Evolutionary conservation across 2,113 vertebrate genomes (phyloP), one percentile per base, ranked within the genome.

Genomic region (Oophaga pumilio): DNA sequence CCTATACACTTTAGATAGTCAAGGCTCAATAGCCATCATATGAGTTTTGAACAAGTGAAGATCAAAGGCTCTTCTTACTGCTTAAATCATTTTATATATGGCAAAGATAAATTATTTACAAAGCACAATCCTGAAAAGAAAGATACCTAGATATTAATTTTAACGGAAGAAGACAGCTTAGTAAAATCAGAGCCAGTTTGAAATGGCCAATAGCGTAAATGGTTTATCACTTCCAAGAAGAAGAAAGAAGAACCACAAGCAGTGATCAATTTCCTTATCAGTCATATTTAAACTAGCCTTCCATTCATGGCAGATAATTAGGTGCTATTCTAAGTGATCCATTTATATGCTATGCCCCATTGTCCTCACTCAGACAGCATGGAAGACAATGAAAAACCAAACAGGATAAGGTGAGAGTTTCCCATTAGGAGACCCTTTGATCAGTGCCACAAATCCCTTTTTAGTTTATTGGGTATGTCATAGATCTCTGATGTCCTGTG

Each of bases 141-240:
- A 57, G 24, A 79, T 33, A 60, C 8, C 49, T 4, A 50, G n/a
- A 53, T 53, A 83, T 83, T 18, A 2, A 83, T 83, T 50, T 73
- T 50, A 66, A 24, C 52, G 26, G 28, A 12, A 26, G 78, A 33
- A 15, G 33, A 13, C 33, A 62, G 59, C 26, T 33, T 80, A 57
- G 60, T 81, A 81, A 20, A 26, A 81, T 90, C 91, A 90, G 89
- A 57, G 24, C 53, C 90, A 91, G 91, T 91, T 91, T 91, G 91
- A 93, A 43, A 93, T 85, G 68, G 50, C 80, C n/a, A 64, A 50
- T 85, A 93, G 90, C 91, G 89, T 92, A 92, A 91, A 89, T 90
- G 68, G 57, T 89, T 93, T 93, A 93, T 89, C 93, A 92, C 93
- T 93, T 92, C 33, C 89, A 84, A 92, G 88, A 89, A 74, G 68